These are phyloP conservation scores for Laticauda colubrina DNA, from an alignment of 2,113 vertebrate genomes.

Conservation along the genomic window DNA sequence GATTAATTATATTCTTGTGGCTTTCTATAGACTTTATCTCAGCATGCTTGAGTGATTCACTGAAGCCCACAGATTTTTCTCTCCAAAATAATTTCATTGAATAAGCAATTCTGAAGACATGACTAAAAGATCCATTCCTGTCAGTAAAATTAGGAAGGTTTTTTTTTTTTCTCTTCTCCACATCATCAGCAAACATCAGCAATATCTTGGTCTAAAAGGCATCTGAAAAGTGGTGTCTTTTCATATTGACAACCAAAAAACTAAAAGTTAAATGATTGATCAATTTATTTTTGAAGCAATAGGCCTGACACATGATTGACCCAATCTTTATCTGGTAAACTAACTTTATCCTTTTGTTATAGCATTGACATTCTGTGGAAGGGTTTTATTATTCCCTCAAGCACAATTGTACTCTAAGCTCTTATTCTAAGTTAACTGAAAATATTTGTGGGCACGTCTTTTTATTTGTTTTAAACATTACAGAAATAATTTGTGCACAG, in stretches of 20 bases:
- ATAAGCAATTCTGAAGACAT: background rate
- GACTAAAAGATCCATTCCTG: background rate
- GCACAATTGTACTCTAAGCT: background rate
- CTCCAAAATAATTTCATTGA: background rate
- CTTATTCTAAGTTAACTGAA: slow-evolving; percentile 8
- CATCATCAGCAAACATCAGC: background rate
- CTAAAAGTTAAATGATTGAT: background rate
- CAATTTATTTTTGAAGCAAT: background rate
- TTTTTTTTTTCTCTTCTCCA: background rate
- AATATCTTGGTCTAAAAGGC: background rate
- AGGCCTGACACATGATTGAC: background rate
- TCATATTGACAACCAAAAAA: background rate
- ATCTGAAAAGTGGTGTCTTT: background rate
- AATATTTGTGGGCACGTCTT: background rate
- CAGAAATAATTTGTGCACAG: background rate
- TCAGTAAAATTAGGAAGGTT: background rate
- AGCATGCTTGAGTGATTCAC: background rate
- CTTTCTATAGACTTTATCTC: background rate
- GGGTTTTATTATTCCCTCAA: slow-evolving; percentile 14
- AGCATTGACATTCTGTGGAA: slow-evolving; percentile 4
- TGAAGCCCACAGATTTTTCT: background rate
- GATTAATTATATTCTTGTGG: background rate
- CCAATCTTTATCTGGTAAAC: background rate
- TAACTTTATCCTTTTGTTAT: background rate
- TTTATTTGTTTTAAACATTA: background rate